These are phyloP conservation scores for Pristionchus mayeri DNA, from an alignment of 2,888 invertebrate species.

Conservation along the genomic window DNA sequence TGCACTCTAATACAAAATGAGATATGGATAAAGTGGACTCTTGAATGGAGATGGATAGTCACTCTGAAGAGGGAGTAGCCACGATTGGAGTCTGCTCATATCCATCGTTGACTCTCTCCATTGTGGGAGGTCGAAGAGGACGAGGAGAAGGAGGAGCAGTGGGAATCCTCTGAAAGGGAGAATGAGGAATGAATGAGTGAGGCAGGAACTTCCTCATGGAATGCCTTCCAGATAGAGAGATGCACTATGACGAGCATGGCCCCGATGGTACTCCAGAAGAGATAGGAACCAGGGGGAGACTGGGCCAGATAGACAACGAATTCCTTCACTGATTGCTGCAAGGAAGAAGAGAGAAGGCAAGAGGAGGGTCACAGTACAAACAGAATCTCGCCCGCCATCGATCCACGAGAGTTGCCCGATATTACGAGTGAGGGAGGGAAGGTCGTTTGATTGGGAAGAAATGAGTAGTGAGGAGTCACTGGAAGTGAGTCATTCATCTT, in stretches of 20 bases:
- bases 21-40: too few relatives aligned
- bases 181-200: not conserved
- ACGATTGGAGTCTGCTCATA: too few relatives aligned
- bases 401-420: too few relatives aligned
- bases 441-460: too few relatives aligned
- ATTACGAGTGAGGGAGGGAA: too few relatives aligned
- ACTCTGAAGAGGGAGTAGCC: too few relatives aligned
- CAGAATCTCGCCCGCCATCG: slow-evolving; percentile 5
- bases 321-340: slow-evolving; percentile 7
- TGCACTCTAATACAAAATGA: too few relatives aligned
- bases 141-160: too few relatives aligned
- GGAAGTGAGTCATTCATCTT: not conserved
- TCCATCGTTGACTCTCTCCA: too few relatives aligned
- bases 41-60: too few relatives aligned
- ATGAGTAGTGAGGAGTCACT: too few relatives aligned
- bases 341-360: not conserved
- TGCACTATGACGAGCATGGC: not conserved
- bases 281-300: not conserved
- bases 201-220: not conserved
- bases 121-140: too few relatives aligned
- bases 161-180: not conserved
- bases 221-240: not conserved
- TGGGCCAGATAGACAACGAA: not conserved
- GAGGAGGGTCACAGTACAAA: not conserved
- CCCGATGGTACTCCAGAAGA: slow-evolving; percentile 30